Evolutionary conservation across 2,888 invertebrate species (phyloP).

Genomic region (Acrobasis consociella): DNA sequence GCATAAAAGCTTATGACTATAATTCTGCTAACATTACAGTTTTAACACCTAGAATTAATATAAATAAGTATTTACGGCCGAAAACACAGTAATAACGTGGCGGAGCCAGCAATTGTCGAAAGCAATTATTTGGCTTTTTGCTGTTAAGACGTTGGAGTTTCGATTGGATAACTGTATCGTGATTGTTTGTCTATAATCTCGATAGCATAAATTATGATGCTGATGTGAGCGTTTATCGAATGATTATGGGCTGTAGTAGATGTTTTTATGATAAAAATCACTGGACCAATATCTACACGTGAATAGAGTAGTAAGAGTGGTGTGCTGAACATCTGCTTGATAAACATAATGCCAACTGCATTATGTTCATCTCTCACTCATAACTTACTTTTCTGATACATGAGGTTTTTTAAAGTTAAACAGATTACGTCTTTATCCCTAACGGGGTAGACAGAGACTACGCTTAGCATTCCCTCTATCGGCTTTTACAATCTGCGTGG

Average conservation of each 20-base stretch:
- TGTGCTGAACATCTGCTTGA: too few species aligned
- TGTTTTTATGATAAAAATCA: too few species aligned
- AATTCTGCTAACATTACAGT: slow-evolving; percentile 58
- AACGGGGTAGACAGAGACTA: too few species aligned
- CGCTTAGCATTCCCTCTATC: too few species aligned
- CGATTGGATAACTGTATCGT: slow-evolving; percentile 34
- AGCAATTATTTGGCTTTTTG: slow-evolving; percentile 44
- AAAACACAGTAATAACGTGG: slow-evolving; percentile 35
- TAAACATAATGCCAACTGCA: too few species aligned
- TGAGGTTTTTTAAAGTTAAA: too few species aligned
- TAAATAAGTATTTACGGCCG: slow-evolving; percentile 33
- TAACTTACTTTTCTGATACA: too few species aligned
- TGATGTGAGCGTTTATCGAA: not conserved
- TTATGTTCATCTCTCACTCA: too few species aligned
- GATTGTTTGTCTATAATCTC: slow-evolving; percentile 13
- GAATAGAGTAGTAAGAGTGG: too few species aligned
- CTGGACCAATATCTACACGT: too few species aligned
- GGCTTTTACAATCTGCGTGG: too few species aligned
- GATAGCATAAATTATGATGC: slow-evolving; percentile 11
- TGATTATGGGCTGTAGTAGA: not conserved
- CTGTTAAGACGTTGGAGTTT: slow-evolving; percentile 23
- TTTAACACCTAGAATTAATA: slow-evolving; percentile 40
- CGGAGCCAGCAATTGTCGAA: slow-evolving; percentile 38
- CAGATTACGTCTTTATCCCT: too few species aligned
- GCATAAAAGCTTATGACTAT: slow-evolving; percentile 38